Percentiles rank a stretch among this genome's conserved stretches.
phyloP scores from a whole-genome alignment of 2,888 invertebrate species.

The Rotaria socialis region DNA sequence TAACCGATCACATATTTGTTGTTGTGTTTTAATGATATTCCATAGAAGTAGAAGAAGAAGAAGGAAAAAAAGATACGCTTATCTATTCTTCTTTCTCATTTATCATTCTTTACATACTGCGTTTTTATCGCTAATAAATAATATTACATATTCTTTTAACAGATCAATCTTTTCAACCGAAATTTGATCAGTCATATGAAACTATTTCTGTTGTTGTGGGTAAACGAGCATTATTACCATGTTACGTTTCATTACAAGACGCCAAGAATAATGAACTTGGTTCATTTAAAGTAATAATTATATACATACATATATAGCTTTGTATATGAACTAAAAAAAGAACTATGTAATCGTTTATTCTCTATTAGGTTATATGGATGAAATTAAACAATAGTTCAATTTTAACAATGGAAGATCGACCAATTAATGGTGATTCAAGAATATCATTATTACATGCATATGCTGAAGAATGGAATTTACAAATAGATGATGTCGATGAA shows the following conservation, averaged over 20 bases:
- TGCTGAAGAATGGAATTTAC: slow-evolving; percentile 35
- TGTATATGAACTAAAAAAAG: no score
- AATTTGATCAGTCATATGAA: slow-evolving; percentile 33
- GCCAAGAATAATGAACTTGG: neutral
- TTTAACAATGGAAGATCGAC: slow-evolving; percentile 27
- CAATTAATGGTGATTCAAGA: slow-evolving; percentile 25
- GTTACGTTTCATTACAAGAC: slow-evolving; percentile 31
- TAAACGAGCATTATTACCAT: slow-evolving; percentile 33
- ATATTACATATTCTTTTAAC: neutral
- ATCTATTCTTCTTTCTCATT: slow-evolving; percentile 10
- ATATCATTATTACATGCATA: slow-evolving; percentile 21
- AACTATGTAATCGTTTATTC: neutral
- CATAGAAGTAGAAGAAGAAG: neutral
- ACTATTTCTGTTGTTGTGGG: slow-evolving; percentile 29
- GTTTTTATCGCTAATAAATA: neutral
- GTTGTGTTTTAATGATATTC: no score
- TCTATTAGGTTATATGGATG: slow-evolving; percentile 26
- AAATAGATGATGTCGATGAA: slow-evolving; percentile 36
- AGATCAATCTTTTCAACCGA: neutral
- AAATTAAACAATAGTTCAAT: slow-evolving; percentile 34
- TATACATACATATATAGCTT: neutral
- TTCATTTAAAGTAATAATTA: neutral
- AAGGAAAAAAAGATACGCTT: neutral
- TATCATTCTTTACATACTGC: neutral
- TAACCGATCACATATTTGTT: neutral